Conservation (phyloP, 1,140 invertebrate species). For the Orussus abietinus region DNA sequence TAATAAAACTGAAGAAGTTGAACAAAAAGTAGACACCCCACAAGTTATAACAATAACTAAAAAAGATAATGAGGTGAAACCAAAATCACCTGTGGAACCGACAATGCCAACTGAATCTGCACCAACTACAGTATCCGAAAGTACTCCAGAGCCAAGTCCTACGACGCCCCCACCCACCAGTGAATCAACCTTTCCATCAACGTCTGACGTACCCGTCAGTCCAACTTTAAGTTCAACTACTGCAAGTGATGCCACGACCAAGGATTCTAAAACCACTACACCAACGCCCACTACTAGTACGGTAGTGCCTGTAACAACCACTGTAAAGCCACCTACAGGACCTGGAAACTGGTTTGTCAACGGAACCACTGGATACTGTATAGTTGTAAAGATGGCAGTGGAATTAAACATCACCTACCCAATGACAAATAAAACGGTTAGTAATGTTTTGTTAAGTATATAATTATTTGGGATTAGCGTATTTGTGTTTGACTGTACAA, state of each 20-base stretch:
- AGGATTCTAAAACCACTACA: constrained; percentile 23
- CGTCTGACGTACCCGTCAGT: too few relatives aligned
- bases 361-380: constrained; percentile 50
- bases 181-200: too few relatives aligned
- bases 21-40: too few relatives aligned
- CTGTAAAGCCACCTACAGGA: constrained; percentile 47
- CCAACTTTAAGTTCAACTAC: too few relatives aligned
- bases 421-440: constrained; percentile 38
- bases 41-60: too few relatives aligned
- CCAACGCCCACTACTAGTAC: constrained; percentile 30
- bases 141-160: too few relatives aligned
- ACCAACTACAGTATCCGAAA: too few relatives aligned
- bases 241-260: neutral
- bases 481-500: constrained; percentile 1
- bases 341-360: constrained; percentile 54
- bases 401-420: constrained; percentile 60
- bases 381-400: constrained; percentile 61
- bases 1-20: constrained; percentile 6
- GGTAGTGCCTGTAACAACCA: too few relatives aligned
- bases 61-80: too few relatives aligned
- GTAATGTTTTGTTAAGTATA: constrained; percentile 21
- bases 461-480: constrained; percentile 9
- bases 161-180: too few relatives aligned
- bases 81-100: too few relatives aligned
- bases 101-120: too few relatives aligned